Evolutionary conservation across 1,140 invertebrate genomes (phyloP).

Genomic region (Ceratitis capitata): DNA sequence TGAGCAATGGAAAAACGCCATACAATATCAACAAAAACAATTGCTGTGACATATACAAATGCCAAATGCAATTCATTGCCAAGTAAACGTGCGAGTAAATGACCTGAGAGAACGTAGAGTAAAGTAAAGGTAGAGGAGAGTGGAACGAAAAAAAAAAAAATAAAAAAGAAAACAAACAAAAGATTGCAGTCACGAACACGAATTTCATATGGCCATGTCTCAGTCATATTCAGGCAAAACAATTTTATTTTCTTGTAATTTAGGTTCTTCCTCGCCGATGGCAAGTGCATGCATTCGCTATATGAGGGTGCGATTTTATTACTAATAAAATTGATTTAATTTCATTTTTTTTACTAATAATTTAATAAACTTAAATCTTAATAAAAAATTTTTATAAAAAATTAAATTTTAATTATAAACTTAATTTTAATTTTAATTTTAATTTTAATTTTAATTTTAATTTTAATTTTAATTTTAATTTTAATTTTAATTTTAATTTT

Average conservation of each 20-base stretch:
- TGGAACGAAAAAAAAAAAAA: background rate
- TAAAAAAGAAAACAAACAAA: background rate
- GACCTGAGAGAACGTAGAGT: background rate
- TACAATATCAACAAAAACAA: background rate
- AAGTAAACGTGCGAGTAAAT: background rate
- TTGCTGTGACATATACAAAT: background rate
- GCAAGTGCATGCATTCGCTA: no score
- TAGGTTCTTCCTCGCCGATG: constrained; percentile 23
- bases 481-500: no score
- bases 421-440: no score
- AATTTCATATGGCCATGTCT: background rate
- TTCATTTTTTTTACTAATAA: no score
- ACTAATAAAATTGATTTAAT: no score
- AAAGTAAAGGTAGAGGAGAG: background rate
- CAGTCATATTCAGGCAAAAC: background rate
- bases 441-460: no score
- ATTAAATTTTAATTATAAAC: no score
- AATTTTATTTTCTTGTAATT: background rate
- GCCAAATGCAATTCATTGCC: background rate
- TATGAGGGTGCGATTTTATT: no score
- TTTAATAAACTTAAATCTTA: no score
- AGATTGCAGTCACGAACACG: background rate
- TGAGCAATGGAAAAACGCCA: background rate
- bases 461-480: no score
- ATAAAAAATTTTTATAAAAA: no score